A percentile compares a stretch with the other conserved stretches of the same genome.
Conservation (phyloP, 2,888 invertebrate genomes). For the Drosophila meridionalis region DNA sequence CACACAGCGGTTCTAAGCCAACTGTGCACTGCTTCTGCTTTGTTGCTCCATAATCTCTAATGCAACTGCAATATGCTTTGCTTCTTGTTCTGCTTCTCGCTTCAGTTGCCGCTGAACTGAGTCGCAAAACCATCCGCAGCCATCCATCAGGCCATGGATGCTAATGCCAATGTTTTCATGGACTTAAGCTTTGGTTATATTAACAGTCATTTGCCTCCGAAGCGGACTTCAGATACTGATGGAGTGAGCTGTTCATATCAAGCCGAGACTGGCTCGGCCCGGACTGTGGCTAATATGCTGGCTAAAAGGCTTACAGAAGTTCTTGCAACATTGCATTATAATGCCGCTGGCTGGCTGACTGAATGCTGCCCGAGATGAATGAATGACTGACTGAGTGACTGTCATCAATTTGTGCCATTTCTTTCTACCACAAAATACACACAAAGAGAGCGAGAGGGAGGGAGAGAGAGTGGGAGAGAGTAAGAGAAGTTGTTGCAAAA, state of each 20-base stretch:
- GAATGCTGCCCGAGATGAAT: conserved; percentile 7
- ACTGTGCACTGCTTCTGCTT: background rate
- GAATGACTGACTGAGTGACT: conserved; percentile 48
- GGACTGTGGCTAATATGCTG: conserved; percentile 37
- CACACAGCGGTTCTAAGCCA: background rate
- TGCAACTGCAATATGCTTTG: background rate
- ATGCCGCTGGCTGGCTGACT: conserved; percentile 7
- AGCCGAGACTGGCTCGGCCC: background rate
- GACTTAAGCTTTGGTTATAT: conserved; percentile 12
- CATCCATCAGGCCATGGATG: conserved; percentile 38
- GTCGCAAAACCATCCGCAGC: conserved; percentile 1
- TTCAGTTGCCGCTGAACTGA: background rate
- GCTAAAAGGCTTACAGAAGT: conserved; percentile 47
- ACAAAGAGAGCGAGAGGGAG: background rate
- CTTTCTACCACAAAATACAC: conserved; percentile 35
- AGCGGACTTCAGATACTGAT: conserved; percentile 4
- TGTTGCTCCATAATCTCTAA: background rate
- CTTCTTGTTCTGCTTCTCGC: conserved; percentile 3
- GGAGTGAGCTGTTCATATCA: conserved; percentile 9
- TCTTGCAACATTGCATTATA: conserved; percentile 38
- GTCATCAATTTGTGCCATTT: conserved; percentile 74
- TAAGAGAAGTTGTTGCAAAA: conserved; percentile 1
- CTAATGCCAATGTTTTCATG: conserved; percentile 14
- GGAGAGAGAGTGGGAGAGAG: background rate
- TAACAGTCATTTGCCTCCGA: conserved; percentile 22